A percentile compares a stretch with the other conserved stretches of the same genome.
These are phyloP conservation scores for Chauna torquata DNA, from an alignment of 2,113 vertebrate genomes.

Conservation along the genomic window DNA sequence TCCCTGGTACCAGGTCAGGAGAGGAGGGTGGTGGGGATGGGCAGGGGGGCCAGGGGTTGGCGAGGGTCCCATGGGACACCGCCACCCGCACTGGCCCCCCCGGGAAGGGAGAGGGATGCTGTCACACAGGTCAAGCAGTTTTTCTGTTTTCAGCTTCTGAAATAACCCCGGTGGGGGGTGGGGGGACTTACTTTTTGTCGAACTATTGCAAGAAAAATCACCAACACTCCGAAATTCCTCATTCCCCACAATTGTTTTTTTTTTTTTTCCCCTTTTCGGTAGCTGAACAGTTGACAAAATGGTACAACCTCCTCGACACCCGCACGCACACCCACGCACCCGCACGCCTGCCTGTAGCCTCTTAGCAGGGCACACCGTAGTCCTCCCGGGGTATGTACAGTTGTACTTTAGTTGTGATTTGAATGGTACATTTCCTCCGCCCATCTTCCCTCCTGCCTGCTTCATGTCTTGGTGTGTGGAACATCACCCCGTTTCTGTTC, in stretches of 20 bases:
- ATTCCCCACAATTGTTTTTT: background rate
- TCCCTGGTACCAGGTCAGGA: background rate
- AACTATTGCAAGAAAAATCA: background rate
- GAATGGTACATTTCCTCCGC: slow-evolving; percentile 81
- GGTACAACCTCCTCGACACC: slow-evolving; percentile 63
- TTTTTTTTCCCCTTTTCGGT: background rate
- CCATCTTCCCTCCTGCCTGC: slow-evolving; percentile 54
- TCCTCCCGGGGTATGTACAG: slow-evolving; percentile 57
- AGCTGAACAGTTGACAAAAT: slow-evolving; percentile 53
- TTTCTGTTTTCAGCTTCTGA: background rate
- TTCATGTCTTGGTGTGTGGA: slow-evolving; percentile 66
- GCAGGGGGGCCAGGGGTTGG: background rate
- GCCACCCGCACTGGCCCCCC: too few species aligned
- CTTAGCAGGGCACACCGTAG: background rate
- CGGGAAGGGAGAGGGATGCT: background rate
- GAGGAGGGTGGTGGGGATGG: background rate
- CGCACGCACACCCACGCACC: background rate
- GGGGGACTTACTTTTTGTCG: background rate
- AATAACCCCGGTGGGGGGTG: background rate
- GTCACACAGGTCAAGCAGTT: background rate
- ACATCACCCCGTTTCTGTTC: background rate
- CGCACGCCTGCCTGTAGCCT: background rate
- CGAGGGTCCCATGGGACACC: background rate
- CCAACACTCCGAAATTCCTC: background rate
- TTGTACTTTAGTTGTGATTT: slow-evolving; percentile 71